These are phyloP conservation scores for Eutrigla gurnardus DNA, from an alignment of 2,797 vertebrate species.

Conservation along the genomic window DNA sequence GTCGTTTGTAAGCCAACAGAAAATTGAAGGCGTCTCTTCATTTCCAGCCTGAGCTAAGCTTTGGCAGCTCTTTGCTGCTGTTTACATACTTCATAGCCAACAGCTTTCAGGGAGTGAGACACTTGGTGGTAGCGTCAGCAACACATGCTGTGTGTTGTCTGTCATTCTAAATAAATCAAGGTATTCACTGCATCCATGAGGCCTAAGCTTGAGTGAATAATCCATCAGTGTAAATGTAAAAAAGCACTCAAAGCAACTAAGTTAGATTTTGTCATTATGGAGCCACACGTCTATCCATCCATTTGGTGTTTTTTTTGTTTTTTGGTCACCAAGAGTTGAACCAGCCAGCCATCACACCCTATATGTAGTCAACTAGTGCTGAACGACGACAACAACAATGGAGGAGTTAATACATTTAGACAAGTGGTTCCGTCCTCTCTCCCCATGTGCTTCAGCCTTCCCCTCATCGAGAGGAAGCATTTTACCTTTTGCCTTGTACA, in stretches of 20 bases:
- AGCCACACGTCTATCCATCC: neutral
- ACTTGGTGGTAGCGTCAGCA: constrained; percentile 21
- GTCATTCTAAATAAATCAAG: constrained; percentile 12
- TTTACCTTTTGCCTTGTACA: no score
- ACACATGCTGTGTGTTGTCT: constrained; percentile 21
- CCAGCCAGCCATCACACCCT: no score
- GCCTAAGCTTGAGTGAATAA: constrained; percentile 6
- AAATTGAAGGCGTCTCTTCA: constrained; percentile 32
- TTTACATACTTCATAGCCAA: constrained; percentile 37
- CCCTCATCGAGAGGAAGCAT: no score
- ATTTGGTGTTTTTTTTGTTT: no score
- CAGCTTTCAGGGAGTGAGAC: constrained; percentile 33
- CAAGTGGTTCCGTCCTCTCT: no score
- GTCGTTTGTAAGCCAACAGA: constrained; percentile 19
- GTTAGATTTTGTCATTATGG: constrained; percentile 4
- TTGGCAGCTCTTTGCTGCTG: constrained; percentile 30
- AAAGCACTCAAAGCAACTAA: neutral
- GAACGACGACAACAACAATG: no score
- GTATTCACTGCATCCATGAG: constrained; percentile 12
- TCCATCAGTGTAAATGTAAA: constrained; percentile 11
- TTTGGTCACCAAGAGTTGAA: no score
- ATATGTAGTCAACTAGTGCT: no score
- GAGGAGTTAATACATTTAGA: no score
- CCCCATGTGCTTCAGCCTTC: no score
- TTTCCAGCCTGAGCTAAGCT: constrained; percentile 45